These are phyloP conservation scores for Peromyscus polionotus DNA, from an alignment of 2,113 vertebrate species.

Conservation along the genomic window DNA sequence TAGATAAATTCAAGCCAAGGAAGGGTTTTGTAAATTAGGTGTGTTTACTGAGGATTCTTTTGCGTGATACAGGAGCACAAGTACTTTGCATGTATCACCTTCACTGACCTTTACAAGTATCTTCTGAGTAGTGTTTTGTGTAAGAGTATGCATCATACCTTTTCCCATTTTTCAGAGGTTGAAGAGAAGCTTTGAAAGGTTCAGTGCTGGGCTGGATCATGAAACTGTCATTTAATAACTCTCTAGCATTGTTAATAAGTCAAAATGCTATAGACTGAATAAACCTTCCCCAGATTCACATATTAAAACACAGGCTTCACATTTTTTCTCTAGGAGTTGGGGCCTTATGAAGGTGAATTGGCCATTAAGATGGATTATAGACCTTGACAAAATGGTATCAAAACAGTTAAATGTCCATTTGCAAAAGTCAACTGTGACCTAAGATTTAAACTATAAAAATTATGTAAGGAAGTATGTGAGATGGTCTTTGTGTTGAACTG, in stretches of 20 bases:
- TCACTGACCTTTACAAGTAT: not conserved
- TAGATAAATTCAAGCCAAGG: not conserved
- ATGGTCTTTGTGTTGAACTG: not conserved
- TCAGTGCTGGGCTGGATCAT: not conserved
- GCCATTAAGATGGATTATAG: not conserved
- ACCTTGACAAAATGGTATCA: not conserved
- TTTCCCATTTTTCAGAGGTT: not conserved
- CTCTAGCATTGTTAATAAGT: not conserved
- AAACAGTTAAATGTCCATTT: not conserved
- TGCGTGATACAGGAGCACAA: not conserved
- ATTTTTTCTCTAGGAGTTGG: not conserved
- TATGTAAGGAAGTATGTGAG: not conserved
- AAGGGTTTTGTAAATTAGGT: constrained; percentile 25
- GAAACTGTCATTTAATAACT: constrained; percentile 15
- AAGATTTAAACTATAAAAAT: not conserved
- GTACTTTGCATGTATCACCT: not conserved
- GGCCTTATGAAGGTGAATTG: not conserved
- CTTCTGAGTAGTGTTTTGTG: not conserved
- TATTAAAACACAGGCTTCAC: not conserved
- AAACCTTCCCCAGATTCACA: not conserved
- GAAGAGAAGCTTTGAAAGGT: not conserved
- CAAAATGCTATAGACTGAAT: not conserved
- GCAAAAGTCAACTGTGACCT: not conserved
- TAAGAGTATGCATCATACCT: not conserved
- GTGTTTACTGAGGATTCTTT: not conserved